Evolutionary conservation across 1,140 invertebrate genomes (phyloP).

Genomic region (Penaeus indicus): DNA sequence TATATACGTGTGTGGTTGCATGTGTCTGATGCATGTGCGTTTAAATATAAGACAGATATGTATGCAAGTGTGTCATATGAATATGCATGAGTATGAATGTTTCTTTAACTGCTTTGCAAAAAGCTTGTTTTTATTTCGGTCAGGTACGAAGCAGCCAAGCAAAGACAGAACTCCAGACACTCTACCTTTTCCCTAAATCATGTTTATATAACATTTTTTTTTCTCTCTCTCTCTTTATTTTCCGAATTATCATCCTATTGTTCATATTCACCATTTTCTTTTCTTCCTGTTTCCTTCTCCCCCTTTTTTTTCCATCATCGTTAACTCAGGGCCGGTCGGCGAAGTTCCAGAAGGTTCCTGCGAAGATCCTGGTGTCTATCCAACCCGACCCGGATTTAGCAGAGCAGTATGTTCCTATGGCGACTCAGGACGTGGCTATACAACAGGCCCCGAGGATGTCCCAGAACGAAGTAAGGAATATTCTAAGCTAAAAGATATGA

Average conservation of each 20-base stretch:
- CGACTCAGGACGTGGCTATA: conserved; percentile 46
- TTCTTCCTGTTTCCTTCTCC: background rate
- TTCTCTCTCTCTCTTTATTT: background rate
- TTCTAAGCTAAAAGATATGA: no score
- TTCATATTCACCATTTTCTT: background rate
- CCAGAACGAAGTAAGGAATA: conserved; percentile 49
- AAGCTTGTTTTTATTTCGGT: no score
- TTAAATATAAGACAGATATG: background rate
- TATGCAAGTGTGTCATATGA: no score
- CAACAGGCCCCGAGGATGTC: conserved; percentile 56
- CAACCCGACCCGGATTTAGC: conserved; percentile 45
- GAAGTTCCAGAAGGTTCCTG: conserved; percentile 43
- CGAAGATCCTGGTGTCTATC: conserved; percentile 52
- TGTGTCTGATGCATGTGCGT: conserved; percentile 15
- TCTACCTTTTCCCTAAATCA: background rate
- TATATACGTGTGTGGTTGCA: background rate
- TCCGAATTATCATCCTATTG: background rate
- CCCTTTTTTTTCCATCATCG: background rate
- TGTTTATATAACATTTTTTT: background rate
- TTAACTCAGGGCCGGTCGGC: conserved; percentile 38
- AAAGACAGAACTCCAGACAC: background rate
- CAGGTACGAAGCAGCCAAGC: background rate
- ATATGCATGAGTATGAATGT: no score
- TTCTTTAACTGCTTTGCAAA: no score
- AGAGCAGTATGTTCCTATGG: conserved; percentile 43